Conservation (phyloP, 2,113 vertebrate species). For the Tretioscincus oriximinensis region DNA sequence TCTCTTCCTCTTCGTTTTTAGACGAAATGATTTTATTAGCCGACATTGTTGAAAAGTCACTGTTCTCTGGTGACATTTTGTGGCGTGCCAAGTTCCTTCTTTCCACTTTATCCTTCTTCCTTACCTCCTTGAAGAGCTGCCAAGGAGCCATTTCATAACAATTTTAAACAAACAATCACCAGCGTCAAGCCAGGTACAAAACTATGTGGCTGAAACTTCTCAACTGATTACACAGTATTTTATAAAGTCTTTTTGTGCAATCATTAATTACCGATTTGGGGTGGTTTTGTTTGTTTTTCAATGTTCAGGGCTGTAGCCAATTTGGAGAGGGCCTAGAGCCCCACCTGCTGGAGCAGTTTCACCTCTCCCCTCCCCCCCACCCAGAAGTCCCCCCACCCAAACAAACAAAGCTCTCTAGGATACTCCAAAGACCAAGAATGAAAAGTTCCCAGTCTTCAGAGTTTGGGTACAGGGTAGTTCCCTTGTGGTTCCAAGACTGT, state of each 20-base stretch:
- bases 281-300: slow-evolving; percentile 1
- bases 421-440: too few species aligned
- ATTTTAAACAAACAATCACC: accelerated
- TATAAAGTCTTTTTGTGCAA: slow-evolving; percentile 14
- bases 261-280: neutral
- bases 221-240: neutral
- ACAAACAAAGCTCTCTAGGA: too few species aligned
- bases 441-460: too few species aligned
- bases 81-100: neutral
- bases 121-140: neutral
- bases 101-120: accelerated
- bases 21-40: neutral
- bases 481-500: too few species aligned
- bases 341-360: too few species aligned
- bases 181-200: neutral
- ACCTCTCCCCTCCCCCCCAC: neutral
- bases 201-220: neutral
- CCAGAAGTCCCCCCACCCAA: neutral
- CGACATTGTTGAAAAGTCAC: neutral
- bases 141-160: neutral
- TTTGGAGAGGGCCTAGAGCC: neutral
- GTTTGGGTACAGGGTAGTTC: too few species aligned
- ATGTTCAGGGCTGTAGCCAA: neutral
- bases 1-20: neutral
- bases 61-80: accelerated